Percentiles rank a stretch among this genome's conserved stretches.
phyloP scores from a whole-genome alignment of 2,888 invertebrate genomes.

The Zootermopsis nevadensis region DNA sequence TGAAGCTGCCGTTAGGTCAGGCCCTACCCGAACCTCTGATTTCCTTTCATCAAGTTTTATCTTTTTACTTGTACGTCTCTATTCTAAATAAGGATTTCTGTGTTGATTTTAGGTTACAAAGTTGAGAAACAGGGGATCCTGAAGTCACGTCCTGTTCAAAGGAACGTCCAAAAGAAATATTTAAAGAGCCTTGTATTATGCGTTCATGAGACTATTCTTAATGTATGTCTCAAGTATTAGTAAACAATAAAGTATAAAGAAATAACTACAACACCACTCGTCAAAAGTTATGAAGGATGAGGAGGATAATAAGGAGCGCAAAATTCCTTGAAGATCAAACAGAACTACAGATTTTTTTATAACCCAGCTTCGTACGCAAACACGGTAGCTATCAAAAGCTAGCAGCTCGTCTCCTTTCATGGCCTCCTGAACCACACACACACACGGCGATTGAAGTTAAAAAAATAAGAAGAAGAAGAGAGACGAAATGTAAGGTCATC shows the following conservation, averaged over 20 bases:
- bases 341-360: not conserved
- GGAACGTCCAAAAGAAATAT: not conserved
- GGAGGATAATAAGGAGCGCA: not conserved
- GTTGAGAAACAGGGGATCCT: not conserved
- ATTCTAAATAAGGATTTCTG: not conserved
- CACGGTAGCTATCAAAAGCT: conserved; percentile 5
- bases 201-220: not conserved
- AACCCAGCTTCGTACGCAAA: not conserved
- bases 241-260: not conserved
- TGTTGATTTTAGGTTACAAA: not conserved
- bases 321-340: conserved; percentile 9
- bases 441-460: not conserved
- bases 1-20: not conserved
- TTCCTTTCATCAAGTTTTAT: not conserved
- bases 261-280: not conserved
- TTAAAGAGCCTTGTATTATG: not conserved
- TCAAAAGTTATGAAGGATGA: not conserved
- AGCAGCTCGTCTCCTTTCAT: not conserved
- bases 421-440: conserved; percentile 9
- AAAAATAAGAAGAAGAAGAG: not conserved
- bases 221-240: conserved; percentile 4
- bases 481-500: conserved; percentile 2
- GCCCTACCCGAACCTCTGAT: not conserved
- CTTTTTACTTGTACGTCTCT: not conserved
- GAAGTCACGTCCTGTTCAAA: not conserved